Conservation (phyloP, 2,888 invertebrate species). For the Oligia latruncula region DNA sequence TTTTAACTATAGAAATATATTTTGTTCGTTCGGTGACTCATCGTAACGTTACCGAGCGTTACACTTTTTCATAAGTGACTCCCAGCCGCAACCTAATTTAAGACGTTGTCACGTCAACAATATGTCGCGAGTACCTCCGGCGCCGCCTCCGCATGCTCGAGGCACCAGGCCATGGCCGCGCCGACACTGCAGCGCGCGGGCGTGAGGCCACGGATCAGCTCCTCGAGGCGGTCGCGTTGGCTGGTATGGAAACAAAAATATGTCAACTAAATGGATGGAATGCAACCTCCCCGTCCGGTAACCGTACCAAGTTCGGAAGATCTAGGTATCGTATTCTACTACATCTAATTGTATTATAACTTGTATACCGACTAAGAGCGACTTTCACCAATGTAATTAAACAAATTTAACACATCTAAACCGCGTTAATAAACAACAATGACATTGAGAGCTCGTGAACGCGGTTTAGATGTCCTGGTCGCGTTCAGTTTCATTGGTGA, state of each 20-base stretch:
- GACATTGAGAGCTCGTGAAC: no score
- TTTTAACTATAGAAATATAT: no score
- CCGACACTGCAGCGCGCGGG: constrained; percentile 95
- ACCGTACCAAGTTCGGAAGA: background rate
- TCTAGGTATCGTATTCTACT: background rate
- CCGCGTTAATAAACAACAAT: no score
- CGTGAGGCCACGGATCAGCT: constrained; percentile 95
- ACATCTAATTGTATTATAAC: background rate
- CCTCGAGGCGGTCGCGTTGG: constrained; percentile 97
- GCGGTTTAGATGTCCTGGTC: no score
- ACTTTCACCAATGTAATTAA: no score
- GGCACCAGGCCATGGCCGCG: constrained; percentile 99
- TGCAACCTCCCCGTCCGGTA: background rate
- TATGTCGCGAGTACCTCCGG: constrained; percentile 91
- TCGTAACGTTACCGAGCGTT: no score
- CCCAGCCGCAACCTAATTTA: no score
- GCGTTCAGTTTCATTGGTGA: background rate
- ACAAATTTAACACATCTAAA: no score
- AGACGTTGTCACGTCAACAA: no score
- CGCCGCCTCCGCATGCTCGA: constrained; percentile 99
- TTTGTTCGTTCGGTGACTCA: no score
- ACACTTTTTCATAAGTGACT: no score
- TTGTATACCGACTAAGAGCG: no score
- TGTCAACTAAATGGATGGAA: accelerated
- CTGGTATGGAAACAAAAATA: constrained; percentile 83